Base-by-base conservation (phyloP, 2,113 vertebrate genomes). In the Choloepus hoffmanni region DNA sequence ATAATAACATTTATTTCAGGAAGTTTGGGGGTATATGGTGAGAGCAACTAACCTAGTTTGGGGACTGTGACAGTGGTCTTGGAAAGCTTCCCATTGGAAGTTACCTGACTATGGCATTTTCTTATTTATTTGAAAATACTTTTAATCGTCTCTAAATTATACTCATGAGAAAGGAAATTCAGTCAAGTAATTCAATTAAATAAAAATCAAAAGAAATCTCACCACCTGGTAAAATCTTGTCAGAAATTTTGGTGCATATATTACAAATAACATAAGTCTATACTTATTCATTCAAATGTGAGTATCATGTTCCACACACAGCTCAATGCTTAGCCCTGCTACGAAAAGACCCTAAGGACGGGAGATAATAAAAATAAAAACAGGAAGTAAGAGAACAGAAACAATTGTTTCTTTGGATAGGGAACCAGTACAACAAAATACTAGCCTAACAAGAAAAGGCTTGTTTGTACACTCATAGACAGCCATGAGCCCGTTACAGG, bases 311-410 rank as follows among this genome's bases (percentile, higher is more conserved):
- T 40, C 77, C 65, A 96, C 58, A 62, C 23, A n/a, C 18, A 85
- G 30, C 79, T 90, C 43, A 82, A 28, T 95, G 91, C 60, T 93
- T 85, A 87, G 78, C 60, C 26, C 43, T 68, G 19, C 36, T 76
- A 55, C 53, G 24, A 72, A 76, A 89, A 93, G 48, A 85, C 73
- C 40, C 30, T 73, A 68, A 89, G 55, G 48, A 74, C 26, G 58
- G 63, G 36, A 84, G 81, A 14, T 48, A 72, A 63, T 82, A 73
- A 86, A 89, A 92, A 81, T 89, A 83, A 88, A 84, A 95, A 92
- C 24, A 78, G 83, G 53, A 97, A 96, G n/a, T 72, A 77, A 73
- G 26, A 84, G 50, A 93, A 87, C 74, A 92, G 81, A 96, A 94
- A 60, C 28, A 92, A 12, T 36, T 90, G 45, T 14, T 76, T 87